Percentiles rank a stretch among this genome's conserved stretches.
These are phyloP conservation scores for Druon quercuslanigerum DNA, from an alignment of 1,140 invertebrate genomes.

Conservation along the genomic window DNA sequence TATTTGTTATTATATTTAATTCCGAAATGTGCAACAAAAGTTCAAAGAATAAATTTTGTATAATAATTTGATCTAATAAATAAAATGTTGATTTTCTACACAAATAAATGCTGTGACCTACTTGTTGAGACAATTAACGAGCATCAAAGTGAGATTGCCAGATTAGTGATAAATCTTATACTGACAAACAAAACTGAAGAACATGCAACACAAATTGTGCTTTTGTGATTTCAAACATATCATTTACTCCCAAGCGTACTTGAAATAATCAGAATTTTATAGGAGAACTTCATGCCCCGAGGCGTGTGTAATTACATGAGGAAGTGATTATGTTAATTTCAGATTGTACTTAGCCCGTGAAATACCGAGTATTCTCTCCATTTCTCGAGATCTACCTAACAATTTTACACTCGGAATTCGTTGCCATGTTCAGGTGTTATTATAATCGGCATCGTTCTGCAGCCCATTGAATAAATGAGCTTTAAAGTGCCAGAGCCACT, in stretches of 20 bases:
- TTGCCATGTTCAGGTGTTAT: slow-evolving; percentile 37
- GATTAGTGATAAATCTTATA: background rate
- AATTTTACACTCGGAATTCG: slow-evolving; percentile 25
- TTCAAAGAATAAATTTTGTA: no score
- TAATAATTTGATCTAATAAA: no score
- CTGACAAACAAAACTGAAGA: slow-evolving; percentile 9
- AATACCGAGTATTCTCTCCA: slow-evolving; percentile 19
- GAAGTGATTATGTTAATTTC: slow-evolving; percentile 22
- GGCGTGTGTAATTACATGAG: slow-evolving; percentile 25
- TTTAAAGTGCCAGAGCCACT: slow-evolving; percentile 56
- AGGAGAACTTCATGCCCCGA: slow-evolving; percentile 23
- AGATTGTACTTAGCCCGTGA: slow-evolving; percentile 16
- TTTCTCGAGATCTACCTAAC: slow-evolving; percentile 10
- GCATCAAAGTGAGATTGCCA: background rate
- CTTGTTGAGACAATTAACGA: slow-evolving; percentile 15
- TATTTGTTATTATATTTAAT: no score
- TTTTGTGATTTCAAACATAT: slow-evolving; percentile 8
- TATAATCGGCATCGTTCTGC: slow-evolving; percentile 52
- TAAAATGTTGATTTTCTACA: background rate
- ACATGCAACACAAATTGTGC: background rate
- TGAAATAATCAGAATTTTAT: slow-evolving; percentile 30
- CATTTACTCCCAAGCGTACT: background rate
- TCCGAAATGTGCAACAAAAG: no score
- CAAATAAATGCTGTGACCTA: slow-evolving; percentile 1
- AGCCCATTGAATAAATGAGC: slow-evolving; percentile 64